These are phyloP conservation scores for Poecile montanus DNA, from an alignment of 2,797 vertebrate species.

Conservation along the genomic window DNA sequence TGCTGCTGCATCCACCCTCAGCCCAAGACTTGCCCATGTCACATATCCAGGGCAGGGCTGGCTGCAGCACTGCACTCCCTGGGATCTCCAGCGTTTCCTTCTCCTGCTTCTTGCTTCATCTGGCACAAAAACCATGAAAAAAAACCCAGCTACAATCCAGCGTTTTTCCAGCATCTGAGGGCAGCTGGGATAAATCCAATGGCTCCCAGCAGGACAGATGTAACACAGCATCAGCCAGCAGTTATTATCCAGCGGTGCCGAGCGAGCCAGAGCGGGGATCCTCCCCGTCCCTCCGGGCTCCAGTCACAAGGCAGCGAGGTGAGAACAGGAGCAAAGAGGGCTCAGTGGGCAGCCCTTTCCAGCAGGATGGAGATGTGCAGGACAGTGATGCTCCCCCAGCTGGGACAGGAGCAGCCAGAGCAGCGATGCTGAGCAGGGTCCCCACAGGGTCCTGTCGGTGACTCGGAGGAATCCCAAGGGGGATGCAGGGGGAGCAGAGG, in stretches of 20 bases:
- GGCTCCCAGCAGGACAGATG: slow-evolving; percentile 1
- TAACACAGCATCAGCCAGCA: not conserved
- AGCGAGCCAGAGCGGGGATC: not conserved
- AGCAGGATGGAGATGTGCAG: rapidly evolving
- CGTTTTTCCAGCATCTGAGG: not conserved
- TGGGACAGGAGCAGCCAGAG: not conserved
- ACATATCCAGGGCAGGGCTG: not conserved
- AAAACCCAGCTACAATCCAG: not conserved
- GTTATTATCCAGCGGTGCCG: not conserved
- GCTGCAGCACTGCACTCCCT: not conserved
- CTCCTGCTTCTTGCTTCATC: not conserved
- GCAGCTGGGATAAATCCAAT: not conserved
- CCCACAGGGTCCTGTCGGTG: not conserved
- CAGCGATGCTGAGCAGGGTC: not conserved
- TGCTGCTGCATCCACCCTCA: rapidly evolving
- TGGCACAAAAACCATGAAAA: not conserved
- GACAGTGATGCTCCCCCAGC: not conserved
- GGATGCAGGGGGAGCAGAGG: not conserved
- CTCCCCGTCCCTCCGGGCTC: not conserved
- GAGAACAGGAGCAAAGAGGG: not conserved
- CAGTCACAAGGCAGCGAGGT: not conserved
- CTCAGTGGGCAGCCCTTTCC: not conserved
- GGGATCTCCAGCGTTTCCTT: not conserved
- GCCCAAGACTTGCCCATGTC: not conserved
- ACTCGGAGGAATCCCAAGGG: not conserved